phyloP scores from a whole-genome alignment of 1,140 invertebrate genomes.

The Lanistes nyassanus region DNA sequence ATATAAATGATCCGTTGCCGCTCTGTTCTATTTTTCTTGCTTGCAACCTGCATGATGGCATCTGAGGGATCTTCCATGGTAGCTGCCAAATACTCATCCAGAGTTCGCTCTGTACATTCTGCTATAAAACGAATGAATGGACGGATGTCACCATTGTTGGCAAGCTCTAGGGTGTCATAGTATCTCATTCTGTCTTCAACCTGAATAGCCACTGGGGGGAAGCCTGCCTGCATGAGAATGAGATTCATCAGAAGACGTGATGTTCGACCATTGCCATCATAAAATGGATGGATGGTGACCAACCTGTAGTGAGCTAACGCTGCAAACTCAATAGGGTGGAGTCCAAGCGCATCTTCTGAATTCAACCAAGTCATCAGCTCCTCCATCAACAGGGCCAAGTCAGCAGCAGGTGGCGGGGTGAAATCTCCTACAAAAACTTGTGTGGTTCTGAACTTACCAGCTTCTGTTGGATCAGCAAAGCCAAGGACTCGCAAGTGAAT shows the following conservation, averaged over 20 bases:
- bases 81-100: constrained; percentile 81
- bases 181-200: constrained; percentile 84
- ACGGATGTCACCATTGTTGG: constrained; percentile 76
- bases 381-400: constrained; percentile 84
- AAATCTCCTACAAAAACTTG: constrained; percentile 87
- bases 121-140: constrained; percentile 96
- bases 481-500: constrained; percentile 93
- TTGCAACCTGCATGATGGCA: neutral
- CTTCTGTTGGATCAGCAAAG: constrained; percentile 78
- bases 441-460: constrained; percentile 67
- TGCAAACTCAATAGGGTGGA: constrained; percentile 78
- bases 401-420: constrained; percentile 84
- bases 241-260: constrained; percentile 95
- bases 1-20: constrained; percentile 21
- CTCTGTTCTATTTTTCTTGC: neutral
- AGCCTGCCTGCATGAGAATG: constrained; percentile 97
- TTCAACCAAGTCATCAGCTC: constrained; percentile 90
- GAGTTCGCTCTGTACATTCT: constrained; percentile 89
- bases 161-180: constrained; percentile 87
- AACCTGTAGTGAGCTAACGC: constrained; percentile 96
- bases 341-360: constrained; percentile 83
- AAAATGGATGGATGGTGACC: constrained; percentile 86
- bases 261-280: constrained; percentile 90
- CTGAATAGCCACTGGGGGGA: constrained; percentile 93
- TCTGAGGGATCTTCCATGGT: constrained; percentile 41